These are phyloP conservation scores for Ophioninae sp. DNA, from an alignment of 2,888 invertebrate species.

Conservation along the genomic window DNA sequence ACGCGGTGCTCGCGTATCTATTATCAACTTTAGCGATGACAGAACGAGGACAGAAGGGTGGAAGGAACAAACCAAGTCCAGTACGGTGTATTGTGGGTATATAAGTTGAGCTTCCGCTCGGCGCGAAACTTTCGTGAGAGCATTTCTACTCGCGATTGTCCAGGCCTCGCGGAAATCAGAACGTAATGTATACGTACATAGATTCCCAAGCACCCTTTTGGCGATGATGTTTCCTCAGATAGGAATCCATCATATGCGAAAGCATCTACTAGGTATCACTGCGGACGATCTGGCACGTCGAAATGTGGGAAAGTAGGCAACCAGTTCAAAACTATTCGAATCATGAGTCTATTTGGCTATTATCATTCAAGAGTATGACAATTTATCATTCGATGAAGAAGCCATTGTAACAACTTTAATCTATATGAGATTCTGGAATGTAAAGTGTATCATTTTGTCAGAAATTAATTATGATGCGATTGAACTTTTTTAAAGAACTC, in stretches of 20 bases:
- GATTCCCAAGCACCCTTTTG: constrained; percentile 6
- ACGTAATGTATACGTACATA: constrained; percentile 17
- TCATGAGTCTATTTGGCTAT: neutral
- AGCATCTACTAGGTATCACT: neutral
- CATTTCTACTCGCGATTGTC: constrained; percentile 29
- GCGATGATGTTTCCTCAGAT: constrained; percentile 27
- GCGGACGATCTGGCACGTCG: constrained; percentile 7
- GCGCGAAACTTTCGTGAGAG: constrained; percentile 41
- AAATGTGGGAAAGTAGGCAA: neutral
- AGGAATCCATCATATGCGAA: constrained; percentile 13
- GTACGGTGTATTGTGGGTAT: neutral
- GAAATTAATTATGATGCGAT: neutral
- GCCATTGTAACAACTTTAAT: neutral
- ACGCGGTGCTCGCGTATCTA: constrained; percentile 49
- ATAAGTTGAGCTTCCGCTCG: constrained; percentile 28
- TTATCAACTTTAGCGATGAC: constrained; percentile 44
- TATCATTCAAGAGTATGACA: neutral
- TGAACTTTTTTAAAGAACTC: neutral
- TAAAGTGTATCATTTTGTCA: neutral
- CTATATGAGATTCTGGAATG: neutral
- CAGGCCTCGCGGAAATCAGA: constrained; percentile 29
- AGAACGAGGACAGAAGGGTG: constrained; percentile 39
- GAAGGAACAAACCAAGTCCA: constrained; percentile 37
- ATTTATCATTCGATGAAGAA: neutral
- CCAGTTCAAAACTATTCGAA: constrained; percentile 1